Percentiles rank a stretch among this genome's conserved stretches.
These are phyloP conservation scores for Acrossocheilus fasciatus DNA, from an alignment of 2,797 vertebrate genomes.

Conservation along the genomic window DNA sequence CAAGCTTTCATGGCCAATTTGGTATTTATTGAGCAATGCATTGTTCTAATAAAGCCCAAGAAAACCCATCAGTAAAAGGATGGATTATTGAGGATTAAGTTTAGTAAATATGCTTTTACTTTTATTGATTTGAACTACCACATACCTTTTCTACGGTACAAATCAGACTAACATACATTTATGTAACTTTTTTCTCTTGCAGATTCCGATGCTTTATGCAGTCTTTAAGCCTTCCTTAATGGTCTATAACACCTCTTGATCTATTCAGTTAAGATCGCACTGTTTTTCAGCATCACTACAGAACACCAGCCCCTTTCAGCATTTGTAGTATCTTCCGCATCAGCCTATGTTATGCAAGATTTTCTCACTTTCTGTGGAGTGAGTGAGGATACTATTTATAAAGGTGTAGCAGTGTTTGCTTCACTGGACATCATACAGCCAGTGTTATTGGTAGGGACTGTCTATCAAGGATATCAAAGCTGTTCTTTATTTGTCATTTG, in stretches of 20 bases:
- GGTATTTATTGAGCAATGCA: neutral
- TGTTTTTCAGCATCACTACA: neutral
- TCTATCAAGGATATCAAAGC: neutral
- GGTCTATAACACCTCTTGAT: neutral
- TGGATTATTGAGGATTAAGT: neutral
- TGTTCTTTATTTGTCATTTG: neutral
- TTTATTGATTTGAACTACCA: neutral
- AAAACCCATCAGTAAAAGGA: neutral
- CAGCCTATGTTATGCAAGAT: conserved; percentile 4
- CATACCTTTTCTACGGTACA: neutral
- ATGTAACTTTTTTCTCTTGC: neutral
- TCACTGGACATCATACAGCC: conserved; percentile 4
- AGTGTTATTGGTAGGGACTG: neutral
- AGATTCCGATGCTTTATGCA: neutral
- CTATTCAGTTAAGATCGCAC: neutral
- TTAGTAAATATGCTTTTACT: neutral
- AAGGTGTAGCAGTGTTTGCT: conserved; percentile 7
- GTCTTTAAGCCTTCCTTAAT: neutral
- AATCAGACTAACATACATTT: neutral
- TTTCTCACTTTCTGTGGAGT: conserved; percentile 20
- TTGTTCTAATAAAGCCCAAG: neutral
- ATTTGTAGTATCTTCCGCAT: neutral
- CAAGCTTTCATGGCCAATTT: neutral
- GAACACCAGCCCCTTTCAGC: neutral
- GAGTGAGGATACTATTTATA: conserved; percentile 24